Conservation (phyloP, 53 echinoderm and acorn worm species). For the Antedon mediterranea region DNA sequence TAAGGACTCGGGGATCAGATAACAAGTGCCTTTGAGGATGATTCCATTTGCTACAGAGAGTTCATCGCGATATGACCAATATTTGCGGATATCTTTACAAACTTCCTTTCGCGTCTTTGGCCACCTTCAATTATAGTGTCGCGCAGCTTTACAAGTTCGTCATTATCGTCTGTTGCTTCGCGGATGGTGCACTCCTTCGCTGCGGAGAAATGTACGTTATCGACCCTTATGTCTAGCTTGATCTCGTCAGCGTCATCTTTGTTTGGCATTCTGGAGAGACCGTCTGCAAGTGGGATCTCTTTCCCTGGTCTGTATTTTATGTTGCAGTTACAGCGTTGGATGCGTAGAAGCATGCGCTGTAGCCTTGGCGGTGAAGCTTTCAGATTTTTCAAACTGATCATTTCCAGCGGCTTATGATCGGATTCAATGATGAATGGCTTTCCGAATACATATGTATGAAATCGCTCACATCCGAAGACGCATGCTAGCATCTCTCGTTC, state of each 20-base stretch:
- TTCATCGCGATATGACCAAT: conserved; percentile 34
- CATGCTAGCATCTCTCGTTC: neutral
- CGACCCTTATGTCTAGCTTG: too few relatives aligned
- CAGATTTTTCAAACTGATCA: too few relatives aligned
- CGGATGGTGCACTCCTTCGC: too few relatives aligned
- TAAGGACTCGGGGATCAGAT: too few relatives aligned
- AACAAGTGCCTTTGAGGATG: conserved; percentile 18
- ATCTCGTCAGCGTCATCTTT: too few relatives aligned
- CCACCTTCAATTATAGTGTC: conserved; percentile 1
- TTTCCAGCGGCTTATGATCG: too few relatives aligned
- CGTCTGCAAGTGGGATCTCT: conserved; percentile 4
- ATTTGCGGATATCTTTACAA: conserved; percentile 7
- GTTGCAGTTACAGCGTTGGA: neutral
- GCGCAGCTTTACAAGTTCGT: neutral
- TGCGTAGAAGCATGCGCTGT: conserved; percentile 1
- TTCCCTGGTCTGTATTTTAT: conserved; percentile 1
- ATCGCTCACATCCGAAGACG: neutral
- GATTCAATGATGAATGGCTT: conserved; percentile 2
- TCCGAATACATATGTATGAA: conserved; percentile 14
- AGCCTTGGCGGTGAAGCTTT: too few relatives aligned
- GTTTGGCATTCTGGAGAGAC: too few relatives aligned
- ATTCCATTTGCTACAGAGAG: conserved; percentile 21
- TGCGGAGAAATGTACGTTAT: too few relatives aligned
- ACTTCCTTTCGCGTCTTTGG: conserved; percentile 18
- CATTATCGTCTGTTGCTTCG: neutral